Conservation (phyloP, 2,797 vertebrate species). For the Acipenser oxyrinchus region DNA sequence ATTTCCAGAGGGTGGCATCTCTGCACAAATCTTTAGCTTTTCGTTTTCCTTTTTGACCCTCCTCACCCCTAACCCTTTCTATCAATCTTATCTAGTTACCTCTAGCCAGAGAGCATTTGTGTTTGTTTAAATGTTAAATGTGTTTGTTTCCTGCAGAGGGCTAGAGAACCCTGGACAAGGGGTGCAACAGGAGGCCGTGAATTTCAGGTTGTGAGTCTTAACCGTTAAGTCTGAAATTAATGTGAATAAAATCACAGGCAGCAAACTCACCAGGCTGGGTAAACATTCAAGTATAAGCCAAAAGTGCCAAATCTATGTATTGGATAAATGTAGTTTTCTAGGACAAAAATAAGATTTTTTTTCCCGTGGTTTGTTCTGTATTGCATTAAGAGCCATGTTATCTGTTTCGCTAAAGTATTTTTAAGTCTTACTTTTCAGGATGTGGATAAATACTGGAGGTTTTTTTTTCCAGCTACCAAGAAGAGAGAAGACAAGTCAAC, state of each 20-base stretch:
- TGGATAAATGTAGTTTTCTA: no score
- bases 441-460: constrained; percentile 42
- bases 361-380: constrained; percentile 8
- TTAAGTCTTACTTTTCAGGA: constrained; percentile 44
- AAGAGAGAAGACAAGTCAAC: constrained; percentile 60
- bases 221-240: constrained; percentile 80
- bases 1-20: constrained; percentile 49
- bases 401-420: no score
- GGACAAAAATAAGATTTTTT: background rate
- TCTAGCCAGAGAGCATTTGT: constrained; percentile 45
- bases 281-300: constrained; percentile 94
- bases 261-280: constrained; percentile 75
- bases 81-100: constrained; percentile 31
- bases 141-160: constrained; percentile 99
- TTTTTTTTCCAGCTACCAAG: constrained; percentile 61
- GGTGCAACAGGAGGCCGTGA: constrained; percentile 97
- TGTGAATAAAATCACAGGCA: constrained; percentile 78
- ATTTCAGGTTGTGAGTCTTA: constrained; percentile 99
- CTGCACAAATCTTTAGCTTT: constrained; percentile 34
- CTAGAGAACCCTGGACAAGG: constrained; percentile 98
- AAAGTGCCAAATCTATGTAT: background rate
- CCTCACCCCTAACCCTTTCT: constrained; percentile 36
- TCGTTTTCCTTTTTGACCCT: constrained; percentile 37
- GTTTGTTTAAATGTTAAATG: constrained; percentile 92
- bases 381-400: no score